Evolutionary conservation across 2,113 vertebrate genomes (phyloP).

Genomic region (Ciconia stormi): DNA sequence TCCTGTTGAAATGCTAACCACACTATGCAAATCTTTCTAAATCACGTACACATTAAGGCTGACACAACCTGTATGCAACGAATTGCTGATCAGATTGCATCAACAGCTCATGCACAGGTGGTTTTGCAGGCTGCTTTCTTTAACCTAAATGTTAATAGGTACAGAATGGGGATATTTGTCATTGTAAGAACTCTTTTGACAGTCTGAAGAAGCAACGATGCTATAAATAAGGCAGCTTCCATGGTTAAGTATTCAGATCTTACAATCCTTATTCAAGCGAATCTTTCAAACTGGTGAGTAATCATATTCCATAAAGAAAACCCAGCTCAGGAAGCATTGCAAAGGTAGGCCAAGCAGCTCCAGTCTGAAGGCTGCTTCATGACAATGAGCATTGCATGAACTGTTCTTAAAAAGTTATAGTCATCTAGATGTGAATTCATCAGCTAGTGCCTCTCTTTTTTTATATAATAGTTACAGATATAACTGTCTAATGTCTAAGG

Average conservation of each 20-base stretch:
- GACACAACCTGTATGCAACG: background rate
- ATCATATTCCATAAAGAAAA: background rate
- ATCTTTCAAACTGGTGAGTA: background rate
- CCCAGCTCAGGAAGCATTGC: background rate
- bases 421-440: background rate
- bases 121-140: background rate
- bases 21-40: background rate
- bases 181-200: background rate
- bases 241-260: background rate
- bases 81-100: background rate
- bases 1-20: background rate
- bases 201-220: background rate
- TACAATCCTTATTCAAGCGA: background rate
- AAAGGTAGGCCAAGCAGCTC: background rate
- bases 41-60: background rate
- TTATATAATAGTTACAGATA: background rate
- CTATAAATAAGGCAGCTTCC: background rate
- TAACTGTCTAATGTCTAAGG: background rate
- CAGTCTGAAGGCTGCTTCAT: background rate
- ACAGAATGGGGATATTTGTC: background rate
- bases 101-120: background rate
- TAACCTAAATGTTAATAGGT: background rate
- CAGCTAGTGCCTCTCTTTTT: background rate
- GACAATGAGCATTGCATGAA: background rate
- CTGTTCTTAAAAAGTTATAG: background rate